Evolutionary conservation across 1,140 invertebrate genomes (phyloP), one percentile per base, ranked within the genome.

Genomic region (Philopotamus ludificatus): DNA sequence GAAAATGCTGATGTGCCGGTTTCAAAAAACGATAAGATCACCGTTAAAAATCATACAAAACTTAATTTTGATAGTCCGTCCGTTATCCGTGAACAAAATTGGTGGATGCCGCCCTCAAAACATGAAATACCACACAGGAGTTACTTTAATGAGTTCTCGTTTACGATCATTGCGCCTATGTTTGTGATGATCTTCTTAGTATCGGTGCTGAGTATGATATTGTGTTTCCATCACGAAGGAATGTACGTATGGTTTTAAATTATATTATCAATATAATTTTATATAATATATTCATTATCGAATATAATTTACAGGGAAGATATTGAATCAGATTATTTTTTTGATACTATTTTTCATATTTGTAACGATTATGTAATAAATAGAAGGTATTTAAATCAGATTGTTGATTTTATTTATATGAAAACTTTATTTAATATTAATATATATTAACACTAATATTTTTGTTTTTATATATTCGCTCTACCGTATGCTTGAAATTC

Each of bases 151-250:
- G 90, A 92, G 72, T 83, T 92, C 60, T 78, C 85, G 2, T 84
- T 88, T 8, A 86, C 89, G 0, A 83, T 92, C 47, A 83, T 89
- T 12, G 79, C 89, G 15, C 90, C 91, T 0, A 78, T 87, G 54
- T 71, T 87, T 49, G 75, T 92, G 18, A 79, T 93, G 70, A 72
- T 90, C 12, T 71, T 91, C 15, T 75, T 90, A 1, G 82, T 86
- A 0, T 79, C 85, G 16, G 77, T 89, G 2, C 73, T 93, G 0
- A 89, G 89, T 3, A 84, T 87, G 12, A 84, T 90, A 1, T 77
- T 93, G 9, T 93, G 91, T 75, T 86, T 91, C 60, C 85, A 90
- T 66, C 86, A 89, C 72, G 87, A 90, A 60, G 86, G 88, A 74
- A 80, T 89, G 92, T 93, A 79, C 91, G 90, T 86, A 73, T 68